Percentiles rank a stretch among this genome's conserved stretches.
Conservation (phyloP, 1,140 invertebrate genomes). For the Thaumetopoea pityocampa region DNA sequence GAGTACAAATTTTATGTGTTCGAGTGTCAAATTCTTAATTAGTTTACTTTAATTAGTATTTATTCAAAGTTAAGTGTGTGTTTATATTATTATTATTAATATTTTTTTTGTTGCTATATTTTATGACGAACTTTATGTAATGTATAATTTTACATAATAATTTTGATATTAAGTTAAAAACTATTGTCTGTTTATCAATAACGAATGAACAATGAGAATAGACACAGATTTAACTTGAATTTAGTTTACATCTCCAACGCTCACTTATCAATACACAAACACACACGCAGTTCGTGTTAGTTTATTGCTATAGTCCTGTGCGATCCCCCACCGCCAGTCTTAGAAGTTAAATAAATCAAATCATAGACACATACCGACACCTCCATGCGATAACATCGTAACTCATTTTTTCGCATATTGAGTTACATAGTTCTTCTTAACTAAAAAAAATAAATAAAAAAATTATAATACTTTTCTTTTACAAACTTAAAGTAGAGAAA, state of each 20-base stretch:
- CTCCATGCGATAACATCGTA: too few species aligned
- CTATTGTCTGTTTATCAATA: constrained; percentile 40
- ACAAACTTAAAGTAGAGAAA: too few species aligned
- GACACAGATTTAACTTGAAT: not conserved
- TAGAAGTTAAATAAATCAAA: too few species aligned
- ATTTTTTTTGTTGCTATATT: constrained; percentile 71
- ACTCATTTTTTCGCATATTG: too few species aligned
- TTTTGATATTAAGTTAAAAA: constrained; percentile 25
- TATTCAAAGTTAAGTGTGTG: constrained; percentile 72
- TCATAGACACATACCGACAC: too few species aligned
- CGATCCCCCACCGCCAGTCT: too few species aligned
- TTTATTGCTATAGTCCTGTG: too few species aligned
- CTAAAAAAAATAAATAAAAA: too few species aligned
- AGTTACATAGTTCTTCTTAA: too few species aligned
- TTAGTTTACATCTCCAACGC: not conserved
- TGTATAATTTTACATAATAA: constrained; percentile 27
- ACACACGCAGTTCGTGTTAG: too few species aligned
- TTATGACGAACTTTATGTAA: constrained; percentile 50
- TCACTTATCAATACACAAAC: too few species aligned
- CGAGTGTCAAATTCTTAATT: constrained; percentile 54
- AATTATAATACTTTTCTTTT: too few species aligned
- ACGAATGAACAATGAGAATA: constrained; percentile 4
- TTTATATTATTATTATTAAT: constrained; percentile 64
- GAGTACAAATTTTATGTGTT: constrained; percentile 66
- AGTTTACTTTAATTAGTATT: constrained; percentile 56